A percentile compares a stretch with the other conserved stretches of the same genome.
phyloP scores from a whole-genome alignment of 1,140 invertebrate species.

The Pogonus chalceus region DNA sequence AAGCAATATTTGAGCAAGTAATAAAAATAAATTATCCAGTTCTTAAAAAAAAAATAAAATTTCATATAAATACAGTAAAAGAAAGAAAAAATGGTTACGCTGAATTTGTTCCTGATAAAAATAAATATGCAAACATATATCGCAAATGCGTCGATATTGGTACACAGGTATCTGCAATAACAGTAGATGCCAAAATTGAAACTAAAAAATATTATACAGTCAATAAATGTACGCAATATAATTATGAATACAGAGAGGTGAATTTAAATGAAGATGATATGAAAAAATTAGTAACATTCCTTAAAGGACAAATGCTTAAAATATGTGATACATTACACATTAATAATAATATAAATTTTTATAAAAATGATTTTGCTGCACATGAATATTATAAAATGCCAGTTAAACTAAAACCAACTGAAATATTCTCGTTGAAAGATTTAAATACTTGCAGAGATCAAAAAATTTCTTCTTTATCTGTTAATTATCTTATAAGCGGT shows the following conservation, averaged over 20 bases:
- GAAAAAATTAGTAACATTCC: conserved; percentile 15
- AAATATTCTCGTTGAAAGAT: conserved; percentile 47
- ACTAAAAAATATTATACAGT: conserved; percentile 50
- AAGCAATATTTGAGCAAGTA: conserved; percentile 52
- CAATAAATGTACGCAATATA: conserved; percentile 56
- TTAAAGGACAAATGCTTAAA: conserved; percentile 25
- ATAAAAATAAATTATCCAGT: conserved; percentile 50
- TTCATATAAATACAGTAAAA: conserved; percentile 39
- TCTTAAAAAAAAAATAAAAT: conserved; percentile 36
- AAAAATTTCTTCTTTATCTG: conserved; percentile 51
- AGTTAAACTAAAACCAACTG: conserved; percentile 30
- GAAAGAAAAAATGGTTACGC: conserved; percentile 54
- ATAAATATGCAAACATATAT: conserved; percentile 42
- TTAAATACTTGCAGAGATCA: conserved; percentile 47
- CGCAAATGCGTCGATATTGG: conserved; percentile 42
- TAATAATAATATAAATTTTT: conserved; percentile 52
- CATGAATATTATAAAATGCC: conserved; percentile 37
- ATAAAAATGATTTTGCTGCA: conserved; percentile 51
- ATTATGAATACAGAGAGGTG: conserved; percentile 34
- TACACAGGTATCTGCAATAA: conserved; percentile 39
- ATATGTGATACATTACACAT: conserved; percentile 39
- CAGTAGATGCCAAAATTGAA: conserved; percentile 43
- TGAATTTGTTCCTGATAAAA: conserved; percentile 40
- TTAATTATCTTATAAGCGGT: conserved; percentile 58
- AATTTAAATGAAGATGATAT: too few species aligned